Percentiles rank a stretch among this genome's conserved stretches.
These are phyloP conservation scores for Drosophila pectinifera DNA, from an alignment of 1,140 invertebrate genomes.

Conservation along the genomic window DNA sequence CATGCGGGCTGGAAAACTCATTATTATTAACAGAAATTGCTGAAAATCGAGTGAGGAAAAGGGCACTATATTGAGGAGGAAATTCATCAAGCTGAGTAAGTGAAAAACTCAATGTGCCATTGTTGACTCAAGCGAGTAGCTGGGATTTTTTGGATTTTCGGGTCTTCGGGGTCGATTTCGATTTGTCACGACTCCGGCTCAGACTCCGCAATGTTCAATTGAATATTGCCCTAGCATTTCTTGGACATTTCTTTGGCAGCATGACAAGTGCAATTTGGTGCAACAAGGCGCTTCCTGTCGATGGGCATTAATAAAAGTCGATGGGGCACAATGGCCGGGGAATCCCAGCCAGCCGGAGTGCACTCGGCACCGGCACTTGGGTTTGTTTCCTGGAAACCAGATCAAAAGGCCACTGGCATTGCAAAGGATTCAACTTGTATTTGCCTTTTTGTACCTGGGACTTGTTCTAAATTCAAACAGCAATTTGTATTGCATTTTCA, in stretches of 20 bases:
- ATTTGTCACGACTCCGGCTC: slow-evolving; percentile 31
- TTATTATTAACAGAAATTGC: slow-evolving; percentile 1
- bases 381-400: slow-evolving; percentile 24
- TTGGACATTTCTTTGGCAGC: slow-evolving; percentile 33
- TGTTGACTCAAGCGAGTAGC: slow-evolving; percentile 14
- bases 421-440: slow-evolving; percentile 5
- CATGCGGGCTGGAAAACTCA: slow-evolving; percentile 31
- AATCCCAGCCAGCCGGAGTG: slow-evolving; percentile 5
- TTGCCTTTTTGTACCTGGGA: slow-evolving; percentile 15
- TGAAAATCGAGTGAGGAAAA: slow-evolving; percentile 10
- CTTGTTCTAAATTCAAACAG: slow-evolving; percentile 25
- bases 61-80: too few species aligned
- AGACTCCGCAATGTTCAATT: slow-evolving; percentile 9
- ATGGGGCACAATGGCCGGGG: slow-evolving; percentile 23
- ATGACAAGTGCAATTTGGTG: slow-evolving; percentile 75
- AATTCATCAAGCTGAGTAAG: neutral
- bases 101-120: slow-evolving; percentile 1
- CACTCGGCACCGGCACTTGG: neutral
- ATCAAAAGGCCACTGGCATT: slow-evolving; percentile 9
- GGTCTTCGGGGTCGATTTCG: slow-evolving; percentile 17
- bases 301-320: slow-evolving; percentile 52
- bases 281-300: slow-evolving; percentile 74
- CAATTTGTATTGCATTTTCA: slow-evolving; percentile 29
- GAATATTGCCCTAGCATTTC: slow-evolving; percentile 5
- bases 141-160: slow-evolving; percentile 6